Evolutionary conservation across 2,888 invertebrate genomes (phyloP), one percentile per base, ranked within the genome.

Genomic region (Nomada goodeniana): DNA sequence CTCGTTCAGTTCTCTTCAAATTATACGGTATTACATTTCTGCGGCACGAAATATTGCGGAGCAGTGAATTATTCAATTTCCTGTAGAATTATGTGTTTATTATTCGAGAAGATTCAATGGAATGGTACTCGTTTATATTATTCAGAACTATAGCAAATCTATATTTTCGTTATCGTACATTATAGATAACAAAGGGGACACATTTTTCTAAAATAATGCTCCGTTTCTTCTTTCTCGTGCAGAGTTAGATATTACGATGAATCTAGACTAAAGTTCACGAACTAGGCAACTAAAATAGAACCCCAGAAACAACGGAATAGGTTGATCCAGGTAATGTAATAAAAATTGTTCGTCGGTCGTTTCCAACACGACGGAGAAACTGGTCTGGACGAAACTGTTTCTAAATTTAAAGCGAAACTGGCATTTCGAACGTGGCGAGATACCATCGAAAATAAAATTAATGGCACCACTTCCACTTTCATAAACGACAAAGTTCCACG

Each of bases 371-470:
- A 3, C 15, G 42, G 36, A 42, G 23, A 53, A 53, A 67, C 29
- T 15, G 20, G 36, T 20, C 61, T 15, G 26, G 20, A n/a, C 65
- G 42, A 20, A 20, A 55, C 68, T 68, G 36, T 67, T 36, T 67
- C 67, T 68, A 55, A 68, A 68, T 68, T 68, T 68, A 11, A 55
- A 36, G 36, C 23, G 55, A 36, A 67, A 52, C 52, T 1, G 10
- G 23, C 9, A 44, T 57, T n/a, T 20, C 52, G 9, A 20, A 20
- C 65, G n/a, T 9, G 18, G 1, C 0, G 42, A 23, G 44, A 23
- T 42, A 29, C 20, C 2, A 36, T 18, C 18, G 57, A 20, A 18
- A 15, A 69, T 57, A 26, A 69, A 69, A 57, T 69, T 69, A 69
- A 57, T 13, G 55, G 53, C 20, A 42, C 55, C 42, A 57, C 55